These are phyloP conservation scores for Eptesicus fuscus DNA, from an alignment of 2,113 vertebrate species.

Conservation along the genomic window DNA sequence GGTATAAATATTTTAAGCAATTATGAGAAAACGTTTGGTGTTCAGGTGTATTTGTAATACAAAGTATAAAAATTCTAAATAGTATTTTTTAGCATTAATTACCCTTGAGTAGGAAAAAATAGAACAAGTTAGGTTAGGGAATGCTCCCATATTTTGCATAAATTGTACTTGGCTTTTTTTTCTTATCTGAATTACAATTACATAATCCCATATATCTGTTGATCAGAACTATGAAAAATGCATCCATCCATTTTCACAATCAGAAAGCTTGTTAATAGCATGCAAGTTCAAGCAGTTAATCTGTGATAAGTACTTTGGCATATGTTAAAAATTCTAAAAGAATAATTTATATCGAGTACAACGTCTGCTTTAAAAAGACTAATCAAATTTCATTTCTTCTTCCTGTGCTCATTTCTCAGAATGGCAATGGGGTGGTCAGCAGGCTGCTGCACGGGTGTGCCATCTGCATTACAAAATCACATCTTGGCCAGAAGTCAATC, in stretches of 20 bases:
- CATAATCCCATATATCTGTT: not conserved
- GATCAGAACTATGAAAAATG: constrained; percentile 50
- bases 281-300: constrained; percentile 65
- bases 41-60: not conserved
- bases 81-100: not conserved
- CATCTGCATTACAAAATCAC: constrained; percentile 28
- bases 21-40: not conserved
- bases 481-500: constrained; percentile 19
- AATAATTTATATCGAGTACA: constrained; percentile 60
- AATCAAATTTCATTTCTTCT: constrained; percentile 60
- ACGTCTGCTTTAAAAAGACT: constrained; percentile 56
- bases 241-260: constrained; percentile 31
- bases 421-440: not conserved
- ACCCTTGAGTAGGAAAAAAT: not conserved
- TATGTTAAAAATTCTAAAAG: constrained; percentile 63
- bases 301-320: constrained; percentile 59
- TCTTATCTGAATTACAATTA: not conserved
- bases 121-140: not conserved
- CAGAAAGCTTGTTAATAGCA: constrained; percentile 32
- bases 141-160: not conserved
- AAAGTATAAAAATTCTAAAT: not conserved
- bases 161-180: not conserved
- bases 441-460: not conserved
- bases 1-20: not conserved
- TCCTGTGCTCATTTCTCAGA: constrained; percentile 40